A percentile compares a stretch with the other conserved stretches of the same genome.
These are phyloP conservation scores for Psittacula cyanocephala DNA, from an alignment of 2,113 vertebrate species.

Conservation along the genomic window DNA sequence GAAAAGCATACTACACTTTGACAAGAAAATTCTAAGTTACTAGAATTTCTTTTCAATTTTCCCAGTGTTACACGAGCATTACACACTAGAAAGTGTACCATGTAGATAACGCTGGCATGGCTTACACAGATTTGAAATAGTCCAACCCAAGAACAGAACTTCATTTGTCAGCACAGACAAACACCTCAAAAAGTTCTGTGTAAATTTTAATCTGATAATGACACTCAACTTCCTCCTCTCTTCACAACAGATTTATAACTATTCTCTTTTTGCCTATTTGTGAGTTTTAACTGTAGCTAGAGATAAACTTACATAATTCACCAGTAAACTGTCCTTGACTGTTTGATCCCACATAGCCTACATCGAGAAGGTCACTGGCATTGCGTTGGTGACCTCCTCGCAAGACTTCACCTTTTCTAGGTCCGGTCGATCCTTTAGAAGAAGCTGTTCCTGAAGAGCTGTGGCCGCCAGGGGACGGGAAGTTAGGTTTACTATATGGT, in stretches of 20 bases:
- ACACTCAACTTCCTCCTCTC: not conserved
- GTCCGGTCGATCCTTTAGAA: conserved; percentile 96
- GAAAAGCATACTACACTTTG: too few species aligned
- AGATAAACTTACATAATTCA: conserved; percentile 91
- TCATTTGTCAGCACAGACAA: not conserved
- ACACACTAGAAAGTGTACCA: not conserved
- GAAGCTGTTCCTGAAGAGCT: conserved; percentile 96
- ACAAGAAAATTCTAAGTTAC: too few species aligned
- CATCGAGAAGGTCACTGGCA: conserved; percentile 86
- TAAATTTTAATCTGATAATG: not conserved
- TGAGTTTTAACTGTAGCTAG: conserved; percentile 21
- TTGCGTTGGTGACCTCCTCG: conserved; percentile 87
- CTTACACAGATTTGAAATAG: not conserved
- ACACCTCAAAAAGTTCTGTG: not conserved
- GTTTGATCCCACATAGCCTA: conserved; percentile 88
- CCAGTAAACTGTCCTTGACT: conserved; percentile 93
- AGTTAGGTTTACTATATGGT: conserved; percentile 95
- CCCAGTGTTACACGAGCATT: not conserved
- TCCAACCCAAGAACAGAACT: not conserved
- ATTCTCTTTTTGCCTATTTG: not conserved
- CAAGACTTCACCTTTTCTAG: conserved; percentile 85
- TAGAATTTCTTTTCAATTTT: not conserved
- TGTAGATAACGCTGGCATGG: not conserved
- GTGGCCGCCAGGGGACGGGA: conserved; percentile 95
- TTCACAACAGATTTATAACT: not conserved